Base-by-base conservation (phyloP, 2,113 vertebrate genomes). In the Bostrychus sinensis region DNA sequence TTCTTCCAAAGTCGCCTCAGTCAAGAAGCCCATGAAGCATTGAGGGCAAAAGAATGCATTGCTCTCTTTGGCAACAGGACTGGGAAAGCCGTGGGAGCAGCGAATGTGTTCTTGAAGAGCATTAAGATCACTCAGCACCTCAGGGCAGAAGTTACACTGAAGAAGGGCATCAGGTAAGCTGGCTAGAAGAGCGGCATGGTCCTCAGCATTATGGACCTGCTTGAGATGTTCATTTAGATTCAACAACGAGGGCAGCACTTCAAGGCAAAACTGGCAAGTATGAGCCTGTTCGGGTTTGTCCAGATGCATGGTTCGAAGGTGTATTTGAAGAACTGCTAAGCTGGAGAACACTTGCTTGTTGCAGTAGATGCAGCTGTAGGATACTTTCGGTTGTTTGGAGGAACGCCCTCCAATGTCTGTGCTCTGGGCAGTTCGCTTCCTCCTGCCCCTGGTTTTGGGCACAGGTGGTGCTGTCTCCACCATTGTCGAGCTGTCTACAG, bases 31-130 rank as follows among this genome's bases (percentile, higher is more conserved):
- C 95, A 98, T 96, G 86, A 98, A 97, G 88, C 97, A 99, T 75
- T 98, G 97, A 39, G 97, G 97, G 74, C 97, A 99, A 89, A 99
- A 99, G 90, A 99, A 99, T 0, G 97, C 96, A 63, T 99, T 99
- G 85, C 95, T 99, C 78, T 98, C 97, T 82, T 96, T 98, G 62
- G 96, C 94, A 54, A 93, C 93, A 4, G 95, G 95, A 63, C 95
- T 97, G 14, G 94, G 94, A 85, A 98, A 97, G 25, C 96, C 95
- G 23, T 98, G 96, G 66, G 94, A 95, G 86, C 96, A 96, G 59
- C 96, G 94, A 60, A 99, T 98, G 74, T 99, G 97, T 57, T 99
- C 97, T 89, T 99, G 97, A 56, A 99, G 95, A 38, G 93, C 94
- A 55, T 99, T 98, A 82, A 98, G 94, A 87, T 99, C 96, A 36